phyloP scores from a whole-genome alignment of 2,888 invertebrate species.

The Hypselothyrea guttata region DNA sequence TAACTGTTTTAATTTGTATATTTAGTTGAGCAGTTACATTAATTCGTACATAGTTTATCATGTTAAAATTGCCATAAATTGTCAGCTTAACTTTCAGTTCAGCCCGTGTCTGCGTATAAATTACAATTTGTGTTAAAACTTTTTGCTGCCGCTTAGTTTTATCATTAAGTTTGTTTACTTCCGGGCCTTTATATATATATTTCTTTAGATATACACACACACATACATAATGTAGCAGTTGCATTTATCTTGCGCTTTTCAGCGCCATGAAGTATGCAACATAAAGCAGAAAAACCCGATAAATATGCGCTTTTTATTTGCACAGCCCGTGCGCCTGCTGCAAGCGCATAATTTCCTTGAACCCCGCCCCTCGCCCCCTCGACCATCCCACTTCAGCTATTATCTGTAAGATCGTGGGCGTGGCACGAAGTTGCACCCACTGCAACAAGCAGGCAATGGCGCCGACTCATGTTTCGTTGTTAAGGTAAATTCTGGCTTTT shows the following conservation, averaged over 20 bases:
- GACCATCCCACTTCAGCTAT: background rate
- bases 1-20: too few species aligned
- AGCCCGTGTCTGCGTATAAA: conserved; percentile 7
- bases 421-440: conserved; percentile 22
- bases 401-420: conserved; percentile 37
- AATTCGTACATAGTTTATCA: too few species aligned
- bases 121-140: conserved; percentile 18
- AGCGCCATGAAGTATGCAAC: conserved; percentile 61
- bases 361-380: background rate
- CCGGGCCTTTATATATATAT: conserved; percentile 47
- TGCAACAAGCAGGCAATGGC: conserved; percentile 6
- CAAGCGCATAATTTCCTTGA: conserved; percentile 35
- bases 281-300: conserved; percentile 59
- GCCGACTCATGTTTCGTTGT: conserved; percentile 45
- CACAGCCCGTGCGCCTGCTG: conserved; percentile 21
- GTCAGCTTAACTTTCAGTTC: too few species aligned
- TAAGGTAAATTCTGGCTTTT: conserved; percentile 49
- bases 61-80: too few species aligned
- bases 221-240: background rate
- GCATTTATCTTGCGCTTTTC: conserved; percentile 35
- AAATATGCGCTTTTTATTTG: conserved; percentile 62
- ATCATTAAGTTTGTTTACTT: conserved; percentile 44
- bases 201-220: conserved; percentile 10
- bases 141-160: conserved; percentile 37
- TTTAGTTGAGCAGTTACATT: too few species aligned